These are phyloP conservation scores for Cyprinodon brontotheroides DNA, from an alignment of 2,113 vertebrate genomes.

Conservation along the genomic window DNA sequence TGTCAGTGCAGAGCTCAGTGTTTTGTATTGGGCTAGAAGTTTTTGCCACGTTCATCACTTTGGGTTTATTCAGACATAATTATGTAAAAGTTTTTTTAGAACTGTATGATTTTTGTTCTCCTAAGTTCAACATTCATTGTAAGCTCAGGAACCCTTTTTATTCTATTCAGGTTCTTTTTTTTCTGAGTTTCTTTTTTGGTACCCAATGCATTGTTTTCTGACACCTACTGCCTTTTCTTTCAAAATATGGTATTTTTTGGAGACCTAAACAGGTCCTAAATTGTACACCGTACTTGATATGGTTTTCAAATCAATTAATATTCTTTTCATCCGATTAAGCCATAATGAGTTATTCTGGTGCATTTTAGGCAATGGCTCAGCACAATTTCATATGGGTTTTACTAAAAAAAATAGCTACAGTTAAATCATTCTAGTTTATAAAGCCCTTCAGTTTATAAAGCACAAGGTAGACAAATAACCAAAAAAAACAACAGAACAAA, in stretches of 20 bases:
- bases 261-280: too few relatives aligned
- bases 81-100: background rate
- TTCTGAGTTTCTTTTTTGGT: too few relatives aligned
- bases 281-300: background rate
- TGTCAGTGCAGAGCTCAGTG: background rate
- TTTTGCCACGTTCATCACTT: background rate
- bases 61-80: background rate
- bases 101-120: background rate
- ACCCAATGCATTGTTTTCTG: too few relatives aligned
- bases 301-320: background rate
- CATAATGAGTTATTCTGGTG: background rate
- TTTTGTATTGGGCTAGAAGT: background rate
- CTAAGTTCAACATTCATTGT: background rate
- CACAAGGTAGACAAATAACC: slow-evolving; percentile 16
- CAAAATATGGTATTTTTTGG: too few relatives aligned
- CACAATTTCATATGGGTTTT: background rate
- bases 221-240: too few relatives aligned
- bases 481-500: slow-evolving; percentile 25
- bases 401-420: background rate
- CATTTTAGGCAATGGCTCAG: background rate
- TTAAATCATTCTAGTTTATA: background rate
- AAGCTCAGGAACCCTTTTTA: too few relatives aligned
- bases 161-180: too few relatives aligned
- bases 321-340: background rate
- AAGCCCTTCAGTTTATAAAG: slow-evolving; percentile 12